Conservation (phyloP, 2,797 vertebrate genomes). For the Sebastes taczanowskii region DNA sequence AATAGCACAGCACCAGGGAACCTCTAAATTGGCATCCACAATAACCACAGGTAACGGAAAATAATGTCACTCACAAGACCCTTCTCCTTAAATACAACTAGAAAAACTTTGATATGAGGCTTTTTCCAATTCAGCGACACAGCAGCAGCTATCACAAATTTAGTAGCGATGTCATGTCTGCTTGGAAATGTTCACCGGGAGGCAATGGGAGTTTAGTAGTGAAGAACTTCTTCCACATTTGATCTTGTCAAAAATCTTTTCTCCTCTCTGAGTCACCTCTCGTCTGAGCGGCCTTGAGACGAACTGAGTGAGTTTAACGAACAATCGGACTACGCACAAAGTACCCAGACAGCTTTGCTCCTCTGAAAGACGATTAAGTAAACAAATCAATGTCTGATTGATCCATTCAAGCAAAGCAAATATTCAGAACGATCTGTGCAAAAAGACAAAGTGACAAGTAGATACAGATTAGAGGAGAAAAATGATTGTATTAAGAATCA, state of each 20-base stretch:
- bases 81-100: background rate
- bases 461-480: background rate
- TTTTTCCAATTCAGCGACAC: background rate
- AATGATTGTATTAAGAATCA: background rate
- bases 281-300: slow-evolving; percentile 26
- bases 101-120: background rate
- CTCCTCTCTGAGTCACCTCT: slow-evolving; percentile 35
- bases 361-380: background rate
- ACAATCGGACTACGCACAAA: background rate
- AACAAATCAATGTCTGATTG: slow-evolving; percentile 33
- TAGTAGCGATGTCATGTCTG: background rate
- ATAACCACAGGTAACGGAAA: background rate
- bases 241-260: slow-evolving; percentile 31
- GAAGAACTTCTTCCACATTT: slow-evolving; percentile 20
- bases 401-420: slow-evolving; percentile 2
- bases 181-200: background rate
- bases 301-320: slow-evolving; percentile 9
- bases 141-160: background rate
- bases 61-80: background rate
- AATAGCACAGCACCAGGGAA: background rate
- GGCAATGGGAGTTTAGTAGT: background rate
- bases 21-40: background rate
- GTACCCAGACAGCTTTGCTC: background rate
- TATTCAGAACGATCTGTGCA: background rate
- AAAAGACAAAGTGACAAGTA: background rate